Evolutionary conservation across 2,797 vertebrate species (phyloP).

Genomic region (Mustela erminea): DNA sequence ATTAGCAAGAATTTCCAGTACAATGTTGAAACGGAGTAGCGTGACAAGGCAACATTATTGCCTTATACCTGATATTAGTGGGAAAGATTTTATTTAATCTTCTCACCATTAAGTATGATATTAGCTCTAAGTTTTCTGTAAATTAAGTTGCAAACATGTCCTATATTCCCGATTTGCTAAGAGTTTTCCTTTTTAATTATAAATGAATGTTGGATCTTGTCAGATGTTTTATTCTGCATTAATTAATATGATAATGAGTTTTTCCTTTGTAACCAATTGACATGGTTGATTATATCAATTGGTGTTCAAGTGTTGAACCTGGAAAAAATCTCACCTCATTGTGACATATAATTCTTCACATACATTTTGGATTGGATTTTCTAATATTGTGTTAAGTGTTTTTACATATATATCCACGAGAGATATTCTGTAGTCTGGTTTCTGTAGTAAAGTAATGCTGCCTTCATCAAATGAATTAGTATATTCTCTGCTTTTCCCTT

Average conservation of each 20-base stretch:
- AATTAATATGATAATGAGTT: background rate
- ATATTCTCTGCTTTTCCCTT: background rate
- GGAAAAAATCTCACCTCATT: background rate
- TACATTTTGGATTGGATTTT: background rate
- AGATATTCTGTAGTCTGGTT: background rate
- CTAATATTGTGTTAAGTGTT: background rate
- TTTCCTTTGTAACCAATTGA: background rate
- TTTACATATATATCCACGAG: background rate
- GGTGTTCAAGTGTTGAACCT: background rate
- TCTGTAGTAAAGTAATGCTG: background rate
- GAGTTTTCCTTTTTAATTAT: background rate
- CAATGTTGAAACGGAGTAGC: background rate
- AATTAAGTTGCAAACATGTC: background rate
- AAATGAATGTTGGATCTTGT: background rate
- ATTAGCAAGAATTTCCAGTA: background rate
- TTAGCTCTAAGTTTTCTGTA: background rate
- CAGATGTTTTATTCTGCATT: background rate
- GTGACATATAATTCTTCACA: background rate
- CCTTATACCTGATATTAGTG: background rate
- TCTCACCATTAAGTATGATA: background rate
- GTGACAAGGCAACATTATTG: background rate
- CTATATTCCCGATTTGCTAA: background rate
- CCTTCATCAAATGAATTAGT: background rate
- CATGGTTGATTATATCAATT: background rate
- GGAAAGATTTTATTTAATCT: background rate